phyloP scores from a whole-genome alignment of 2,113 vertebrate genomes.

The Apodemus speciosus region DNA sequence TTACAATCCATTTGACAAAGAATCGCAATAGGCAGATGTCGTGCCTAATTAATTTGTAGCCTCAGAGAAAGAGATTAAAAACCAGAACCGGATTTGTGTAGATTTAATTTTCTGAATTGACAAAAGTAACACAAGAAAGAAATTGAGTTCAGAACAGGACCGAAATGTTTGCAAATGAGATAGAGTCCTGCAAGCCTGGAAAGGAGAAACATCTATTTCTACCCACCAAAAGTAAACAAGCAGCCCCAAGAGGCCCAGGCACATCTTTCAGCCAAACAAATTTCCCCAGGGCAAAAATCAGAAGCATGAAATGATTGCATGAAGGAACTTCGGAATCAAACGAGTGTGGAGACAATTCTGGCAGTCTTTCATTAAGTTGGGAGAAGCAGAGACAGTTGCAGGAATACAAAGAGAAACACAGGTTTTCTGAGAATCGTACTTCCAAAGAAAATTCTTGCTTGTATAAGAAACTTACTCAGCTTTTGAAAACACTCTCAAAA shows the following conservation, averaged over 20 bases:
- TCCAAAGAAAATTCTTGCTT: background rate
- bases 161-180: background rate
- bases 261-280: conserved; percentile 29
- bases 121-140: conserved; percentile 5
- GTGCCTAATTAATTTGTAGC: background rate
- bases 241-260: background rate
- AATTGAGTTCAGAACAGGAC: background rate
- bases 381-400: background rate
- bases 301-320: conserved; percentile 15
- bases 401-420: conserved; percentile 19
- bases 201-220: background rate
- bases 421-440: background rate
- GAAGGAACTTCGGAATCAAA: background rate
- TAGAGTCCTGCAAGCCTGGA: background rate
- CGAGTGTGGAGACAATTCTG: background rate
- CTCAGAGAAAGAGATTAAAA: background rate
- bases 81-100: background rate
- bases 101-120: background rate
- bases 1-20: background rate
- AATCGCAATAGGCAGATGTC: background rate
- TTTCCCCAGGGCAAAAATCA: conserved; percentile 21
- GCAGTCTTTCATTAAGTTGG: conserved; percentile 19
- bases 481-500: conserved; percentile 11
- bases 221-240: background rate
- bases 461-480: background rate